Evolutionary conservation across 2,888 invertebrate species (phyloP).

Genomic region (Pharmacophagus antenor): DNA sequence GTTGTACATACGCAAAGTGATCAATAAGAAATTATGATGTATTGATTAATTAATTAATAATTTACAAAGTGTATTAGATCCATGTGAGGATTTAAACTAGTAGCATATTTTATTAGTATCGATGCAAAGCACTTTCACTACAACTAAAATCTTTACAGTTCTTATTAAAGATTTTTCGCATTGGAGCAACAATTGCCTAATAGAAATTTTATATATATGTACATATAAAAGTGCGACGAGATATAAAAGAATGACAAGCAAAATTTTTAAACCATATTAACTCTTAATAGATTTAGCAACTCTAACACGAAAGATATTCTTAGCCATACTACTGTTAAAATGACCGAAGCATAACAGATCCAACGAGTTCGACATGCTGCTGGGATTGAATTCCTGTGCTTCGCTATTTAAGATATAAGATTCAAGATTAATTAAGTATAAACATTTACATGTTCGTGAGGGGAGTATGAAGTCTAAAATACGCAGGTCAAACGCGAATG

Average conservation of each 20-base stretch:
- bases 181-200: neutral
- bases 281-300: neutral
- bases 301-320: too few species aligned
- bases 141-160: constrained; percentile 7
- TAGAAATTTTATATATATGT: neutral
- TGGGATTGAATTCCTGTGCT: too few species aligned
- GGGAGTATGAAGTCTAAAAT: too few species aligned
- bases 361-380: too few species aligned
- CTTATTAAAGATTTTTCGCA: neutral
- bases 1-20: too few species aligned
- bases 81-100: too few species aligned
- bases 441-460: too few species aligned
- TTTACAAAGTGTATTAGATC: neutral
- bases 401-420: too few species aligned
- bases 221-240: neutral
- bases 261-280: neutral
- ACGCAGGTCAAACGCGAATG: too few species aligned
- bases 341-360: too few species aligned
- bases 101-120: neutral
- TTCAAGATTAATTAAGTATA: too few species aligned
- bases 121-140: constrained; percentile 6
- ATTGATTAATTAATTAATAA: neutral
- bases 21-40: neutral
- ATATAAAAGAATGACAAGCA: neutral
- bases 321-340: too few species aligned